phyloP scores from a whole-genome alignment of 1,140 invertebrate genomes.

The Zaprionus taronus region DNA sequence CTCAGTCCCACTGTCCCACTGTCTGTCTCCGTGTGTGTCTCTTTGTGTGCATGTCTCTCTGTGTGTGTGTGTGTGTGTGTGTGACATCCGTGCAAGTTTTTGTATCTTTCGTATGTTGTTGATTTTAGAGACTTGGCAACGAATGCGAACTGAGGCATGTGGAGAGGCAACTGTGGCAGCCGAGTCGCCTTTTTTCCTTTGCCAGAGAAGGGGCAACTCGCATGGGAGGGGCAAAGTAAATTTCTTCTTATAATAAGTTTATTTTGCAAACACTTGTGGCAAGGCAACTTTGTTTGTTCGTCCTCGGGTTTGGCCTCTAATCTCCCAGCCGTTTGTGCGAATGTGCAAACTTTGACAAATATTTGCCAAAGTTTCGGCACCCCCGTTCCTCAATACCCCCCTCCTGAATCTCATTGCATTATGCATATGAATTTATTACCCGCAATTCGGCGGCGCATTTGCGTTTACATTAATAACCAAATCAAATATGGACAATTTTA shows the following conservation, averaged over 20 bases:
- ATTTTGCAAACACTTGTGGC: conserved; percentile 84
- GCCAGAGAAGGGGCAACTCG: neutral
- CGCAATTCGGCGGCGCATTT: conserved; percentile 69
- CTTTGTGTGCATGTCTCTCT: neutral
- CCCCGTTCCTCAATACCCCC: neutral
- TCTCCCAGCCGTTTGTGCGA: conserved; percentile 82
- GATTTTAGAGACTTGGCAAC: conserved; percentile 79
- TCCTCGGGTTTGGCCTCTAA: conserved; percentile 72
- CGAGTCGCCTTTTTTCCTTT: neutral
- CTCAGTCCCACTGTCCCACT: conserved; percentile 3
- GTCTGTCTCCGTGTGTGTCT: conserved; percentile 17
- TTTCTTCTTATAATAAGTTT: conserved; percentile 84
- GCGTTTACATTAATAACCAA: conserved; percentile 66
- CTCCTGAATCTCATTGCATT: conserved; percentile 73
- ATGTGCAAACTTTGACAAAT: conserved; percentile 83
- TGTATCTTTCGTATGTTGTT: conserved; percentile 79
- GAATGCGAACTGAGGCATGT: conserved; percentile 44
- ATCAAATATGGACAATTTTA: conserved; percentile 9
- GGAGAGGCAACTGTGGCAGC: conserved; percentile 6
- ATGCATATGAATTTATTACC: conserved; percentile 79
- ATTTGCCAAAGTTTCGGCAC: conserved; percentile 71
- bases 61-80: conserved; percentile 48
- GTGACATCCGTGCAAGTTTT: conserved; percentile 73
- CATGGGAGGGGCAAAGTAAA: conserved; percentile 60
- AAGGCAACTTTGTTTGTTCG: conserved; percentile 82